Percentiles rank a stretch among this genome's conserved stretches.
These are phyloP conservation scores for Symphodus melops DNA, from an alignment of 2,113 vertebrate species.

Conservation along the genomic window DNA sequence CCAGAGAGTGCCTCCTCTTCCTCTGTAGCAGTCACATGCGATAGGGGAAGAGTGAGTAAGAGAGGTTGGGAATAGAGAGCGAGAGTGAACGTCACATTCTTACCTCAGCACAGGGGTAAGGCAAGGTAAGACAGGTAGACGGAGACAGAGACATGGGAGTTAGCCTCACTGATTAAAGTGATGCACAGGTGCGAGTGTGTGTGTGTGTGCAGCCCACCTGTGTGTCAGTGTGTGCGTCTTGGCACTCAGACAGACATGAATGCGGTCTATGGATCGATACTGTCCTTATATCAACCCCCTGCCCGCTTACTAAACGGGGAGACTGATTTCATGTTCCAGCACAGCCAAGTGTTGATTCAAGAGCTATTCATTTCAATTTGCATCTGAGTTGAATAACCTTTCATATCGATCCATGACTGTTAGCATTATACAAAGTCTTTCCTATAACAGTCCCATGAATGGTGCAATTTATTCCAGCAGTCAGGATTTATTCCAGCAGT, in stretches of 20 bases:
- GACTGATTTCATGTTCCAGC: conserved; percentile 46
- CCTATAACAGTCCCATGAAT: conserved; percentile 36
- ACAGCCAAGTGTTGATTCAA: conserved; percentile 50
- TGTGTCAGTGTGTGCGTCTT: conserved; percentile 10
- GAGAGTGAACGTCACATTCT: conserved; percentile 12
- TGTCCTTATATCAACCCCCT: conserved; percentile 39
- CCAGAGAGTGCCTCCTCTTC: conserved; percentile 9
- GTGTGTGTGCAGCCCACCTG: not conserved
- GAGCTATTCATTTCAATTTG: conserved; percentile 59
- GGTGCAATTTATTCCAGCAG: conserved; percentile 27
- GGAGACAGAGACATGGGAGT: conserved; percentile 28
- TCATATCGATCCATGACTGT: conserved; percentile 56
- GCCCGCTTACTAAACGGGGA: conserved; percentile 6
- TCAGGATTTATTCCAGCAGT: conserved; percentile 16
- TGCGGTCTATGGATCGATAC: conserved; percentile 56
- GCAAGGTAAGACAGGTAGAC: conserved; percentile 20
- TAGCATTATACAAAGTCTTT: conserved; percentile 45
- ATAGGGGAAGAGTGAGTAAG: conserved; percentile 12
- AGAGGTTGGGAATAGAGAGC: not conserved
- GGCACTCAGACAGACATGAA: conserved; percentile 38
- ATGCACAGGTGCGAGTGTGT: conserved; percentile 1
- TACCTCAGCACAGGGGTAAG: conserved; percentile 18
- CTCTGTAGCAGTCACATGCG: conserved; percentile 18
- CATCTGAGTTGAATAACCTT: conserved; percentile 48
- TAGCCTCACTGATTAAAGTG: conserved; percentile 61